Conservation (phyloP, 2,113 vertebrate species). For the Gadus chalcogrammus region DNA sequence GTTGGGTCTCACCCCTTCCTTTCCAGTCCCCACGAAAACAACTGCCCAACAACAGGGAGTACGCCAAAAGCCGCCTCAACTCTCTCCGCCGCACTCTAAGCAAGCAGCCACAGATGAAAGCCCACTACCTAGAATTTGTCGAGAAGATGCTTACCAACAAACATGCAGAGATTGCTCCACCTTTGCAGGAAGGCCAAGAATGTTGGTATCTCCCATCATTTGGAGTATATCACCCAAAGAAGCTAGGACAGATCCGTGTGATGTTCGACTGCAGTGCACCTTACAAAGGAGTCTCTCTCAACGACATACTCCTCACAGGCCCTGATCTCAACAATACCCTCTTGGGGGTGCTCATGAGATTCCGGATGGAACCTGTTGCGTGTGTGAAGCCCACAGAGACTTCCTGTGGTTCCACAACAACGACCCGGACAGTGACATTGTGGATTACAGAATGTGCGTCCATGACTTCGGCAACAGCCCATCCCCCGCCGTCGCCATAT, state of each 20-base stretch:
- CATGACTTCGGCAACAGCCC: too few relatives aligned
- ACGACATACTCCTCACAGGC: neutral
- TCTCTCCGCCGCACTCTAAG: neutral
- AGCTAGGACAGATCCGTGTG: neutral
- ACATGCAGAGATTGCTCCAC: neutral
- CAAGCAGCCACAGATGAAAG: conserved; percentile 2
- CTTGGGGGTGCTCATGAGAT: neutral
- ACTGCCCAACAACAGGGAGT: neutral
- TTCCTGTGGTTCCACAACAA: neutral
- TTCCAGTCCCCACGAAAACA: neutral
- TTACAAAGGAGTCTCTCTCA: neutral
- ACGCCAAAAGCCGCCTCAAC: neutral
- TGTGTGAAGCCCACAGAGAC: neutral
- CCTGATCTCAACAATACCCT: neutral
- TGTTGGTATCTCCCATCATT: neutral
- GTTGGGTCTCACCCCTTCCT: neutral
- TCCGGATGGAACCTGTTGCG: neutral
- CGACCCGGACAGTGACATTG: too few relatives aligned
- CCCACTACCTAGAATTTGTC: neutral
- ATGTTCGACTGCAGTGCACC: neutral
- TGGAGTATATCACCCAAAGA: neutral
- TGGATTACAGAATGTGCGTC: too few relatives aligned
- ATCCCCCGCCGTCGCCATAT: too few relatives aligned
- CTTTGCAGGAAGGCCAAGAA: neutral
- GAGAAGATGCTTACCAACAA: neutral